phyloP scores from a whole-genome alignment of 2,888 invertebrate species.

The Cepaea hortensis region DNA sequence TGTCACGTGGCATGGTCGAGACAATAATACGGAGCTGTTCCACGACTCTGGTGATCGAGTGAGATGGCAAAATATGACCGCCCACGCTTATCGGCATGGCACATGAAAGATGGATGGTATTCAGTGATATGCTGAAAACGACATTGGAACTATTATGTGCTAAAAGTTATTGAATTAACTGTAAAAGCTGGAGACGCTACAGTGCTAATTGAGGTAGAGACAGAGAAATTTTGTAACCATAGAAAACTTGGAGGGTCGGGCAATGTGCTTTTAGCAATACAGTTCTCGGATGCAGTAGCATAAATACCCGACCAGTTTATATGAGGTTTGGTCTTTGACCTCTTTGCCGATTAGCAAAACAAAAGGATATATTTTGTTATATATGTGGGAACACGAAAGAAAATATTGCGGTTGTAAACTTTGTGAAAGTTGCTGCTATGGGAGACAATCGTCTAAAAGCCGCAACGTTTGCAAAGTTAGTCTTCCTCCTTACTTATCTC shows the following conservation, averaged over 20 bases:
- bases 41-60: too few relatives aligned
- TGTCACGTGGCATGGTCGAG: too few relatives aligned
- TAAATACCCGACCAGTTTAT: background rate
- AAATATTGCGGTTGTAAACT: background rate
- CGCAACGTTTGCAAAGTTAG: background rate
- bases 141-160: background rate
- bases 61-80: too few relatives aligned
- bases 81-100: too few relatives aligned
- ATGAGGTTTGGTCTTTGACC: constrained; percentile 3
- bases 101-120: background rate
- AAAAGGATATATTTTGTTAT: background rate
- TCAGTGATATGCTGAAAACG: background rate
- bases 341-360: background rate
- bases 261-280: background rate
- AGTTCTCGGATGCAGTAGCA: background rate
- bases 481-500: background rate
- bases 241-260: background rate
- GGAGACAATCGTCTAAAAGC: background rate
- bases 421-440: background rate
- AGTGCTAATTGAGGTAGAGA: background rate
- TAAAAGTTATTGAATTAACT: background rate
- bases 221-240: constrained; percentile 6
- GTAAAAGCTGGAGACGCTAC: background rate
- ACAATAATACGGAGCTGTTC: too few relatives aligned
- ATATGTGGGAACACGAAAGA: background rate